Evolutionary conservation across 2,888 invertebrate genomes (phyloP), one percentile per base, ranked within the genome.

Genomic region (Scaptomyza flava): DNA sequence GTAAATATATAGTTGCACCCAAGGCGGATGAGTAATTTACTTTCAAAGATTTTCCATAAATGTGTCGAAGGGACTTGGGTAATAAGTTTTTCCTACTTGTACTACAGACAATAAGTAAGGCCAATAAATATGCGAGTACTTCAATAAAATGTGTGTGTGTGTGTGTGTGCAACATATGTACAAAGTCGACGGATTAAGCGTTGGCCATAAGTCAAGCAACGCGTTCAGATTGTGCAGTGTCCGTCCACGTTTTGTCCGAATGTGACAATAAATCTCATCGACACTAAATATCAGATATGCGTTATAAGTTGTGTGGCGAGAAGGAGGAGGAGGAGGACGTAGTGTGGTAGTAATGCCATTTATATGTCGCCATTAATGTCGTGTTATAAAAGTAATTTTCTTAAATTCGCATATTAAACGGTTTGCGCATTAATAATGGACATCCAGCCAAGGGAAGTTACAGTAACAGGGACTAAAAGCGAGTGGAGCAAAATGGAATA

Each of bases 381-480:
- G 69, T 80, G 82, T 84, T 84, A 87, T 82, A 85, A 87, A 84
- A 81, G 85, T 82, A 84, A 84, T 84, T 87, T 83, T 84, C 84
- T 87, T 87, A 87, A 87, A 84, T 84, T 84, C 87, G 80, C 80
- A 84, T 84, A 87, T 84, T 84, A 80, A 87, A 84, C 83, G 81
- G 61, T 83, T 76, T 68, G 63, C 58, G 77, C 84, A 84, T 84
- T 86, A 84, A 84, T 83, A 84, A 79, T 73, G 72, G 38, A 60
- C 63, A 43, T 42, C 23, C 8, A 45, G 42, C 33, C n/a, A 17
- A 36, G 42, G 33, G 45, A 51, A 27, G 7, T 17, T 31, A 14
- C 30, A 43, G 11, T 41, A 36, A 6, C 33, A 30, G n/a, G 23
- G 8, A 30, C 17, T 17, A 5, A 38, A 38, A 17, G 38, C 14